Base-by-base conservation (phyloP, 2,888 invertebrate genomes). In the Rutpela maculata region DNA sequence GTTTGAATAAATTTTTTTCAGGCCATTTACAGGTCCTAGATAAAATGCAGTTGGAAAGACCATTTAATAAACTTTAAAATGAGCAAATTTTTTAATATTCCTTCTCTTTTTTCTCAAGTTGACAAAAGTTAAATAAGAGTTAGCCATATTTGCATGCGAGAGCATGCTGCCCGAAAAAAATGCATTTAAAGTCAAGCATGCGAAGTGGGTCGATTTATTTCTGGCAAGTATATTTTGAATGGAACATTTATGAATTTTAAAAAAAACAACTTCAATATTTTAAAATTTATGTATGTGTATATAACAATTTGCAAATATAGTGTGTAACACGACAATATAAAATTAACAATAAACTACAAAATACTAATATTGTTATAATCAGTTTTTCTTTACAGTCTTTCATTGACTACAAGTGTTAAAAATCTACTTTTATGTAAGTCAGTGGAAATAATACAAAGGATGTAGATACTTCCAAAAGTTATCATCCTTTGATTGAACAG, bases 381-480 rank as follows among this genome's bases (percentile, higher is more conserved):
- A 26, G 15, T 70, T 35, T 7, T 31, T 56, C 38, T 70, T 70
- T 43, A 70, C 70, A 70, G 70, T 60, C 70, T 70, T 57, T 57
- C 18, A 56, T 22, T 70, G 60, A 60, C 70, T 70, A 70, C 60
- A 60, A 19, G 17, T 60, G 18, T 43, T 38, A 19, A 57, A 68
- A 35, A 12, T n/a, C 18, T 12, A 7, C n/a, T 68, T 26, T 11
- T 65, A 38, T 5, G n/a, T 26, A 68, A 70, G 75, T 76, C 65
- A 81, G 12, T 77, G 62, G 82, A 93, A 92, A 85, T 92, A 93
- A 85, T 92, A 92, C 83, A 91, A 90, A 1, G 92, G 92, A 81
- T 92, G 91, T n/a, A 92, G 86, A 83, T 92, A 92, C 72, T 91
- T 90, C 92, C 92, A 92, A 91, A 92, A 92, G 76, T 89, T 80